These are phyloP conservation scores for Rutilus rutilus DNA, from an alignment of 2,113 vertebrate species.

Conservation along the genomic window DNA sequence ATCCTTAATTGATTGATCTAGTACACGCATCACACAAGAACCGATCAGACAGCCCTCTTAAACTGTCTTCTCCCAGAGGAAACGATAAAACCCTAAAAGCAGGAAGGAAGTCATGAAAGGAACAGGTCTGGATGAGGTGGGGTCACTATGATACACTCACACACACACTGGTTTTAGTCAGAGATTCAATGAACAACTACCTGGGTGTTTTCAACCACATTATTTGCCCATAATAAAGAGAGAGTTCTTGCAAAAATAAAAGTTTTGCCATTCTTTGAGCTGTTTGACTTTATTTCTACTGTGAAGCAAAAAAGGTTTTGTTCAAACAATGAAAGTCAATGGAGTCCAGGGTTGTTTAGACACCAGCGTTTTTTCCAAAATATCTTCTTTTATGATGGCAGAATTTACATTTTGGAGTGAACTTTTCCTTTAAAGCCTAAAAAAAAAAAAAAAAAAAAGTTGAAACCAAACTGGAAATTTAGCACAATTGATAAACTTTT, in stretches of 20 bases:
- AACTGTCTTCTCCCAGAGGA: conserved; percentile 43
- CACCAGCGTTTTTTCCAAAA: not conserved
- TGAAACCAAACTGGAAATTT: not conserved
- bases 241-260: not conserved
- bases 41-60: conserved; percentile 15
- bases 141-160: conserved; percentile 25
- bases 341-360: not conserved
- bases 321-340: not conserved
- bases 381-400: not conserved
- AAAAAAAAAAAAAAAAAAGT: not conserved
- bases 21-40: not conserved
- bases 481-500: not conserved
- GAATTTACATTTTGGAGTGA: not conserved
- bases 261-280: not conserved
- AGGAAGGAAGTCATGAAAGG: conserved; percentile 58
- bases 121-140: conserved; percentile 40
- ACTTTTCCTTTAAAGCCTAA: not conserved
- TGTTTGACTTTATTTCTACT: not conserved
- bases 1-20: not conserved
- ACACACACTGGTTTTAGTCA: not conserved
- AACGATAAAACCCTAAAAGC: conserved; percentile 50
- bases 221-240: not conserved
- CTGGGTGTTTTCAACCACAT: not conserved
- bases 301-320: not conserved
- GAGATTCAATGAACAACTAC: not conserved